Evolutionary conservation across 1,140 invertebrate genomes (phyloP), one percentile per base, ranked within the genome.

Genomic region (Danaus melanippus): DNA sequence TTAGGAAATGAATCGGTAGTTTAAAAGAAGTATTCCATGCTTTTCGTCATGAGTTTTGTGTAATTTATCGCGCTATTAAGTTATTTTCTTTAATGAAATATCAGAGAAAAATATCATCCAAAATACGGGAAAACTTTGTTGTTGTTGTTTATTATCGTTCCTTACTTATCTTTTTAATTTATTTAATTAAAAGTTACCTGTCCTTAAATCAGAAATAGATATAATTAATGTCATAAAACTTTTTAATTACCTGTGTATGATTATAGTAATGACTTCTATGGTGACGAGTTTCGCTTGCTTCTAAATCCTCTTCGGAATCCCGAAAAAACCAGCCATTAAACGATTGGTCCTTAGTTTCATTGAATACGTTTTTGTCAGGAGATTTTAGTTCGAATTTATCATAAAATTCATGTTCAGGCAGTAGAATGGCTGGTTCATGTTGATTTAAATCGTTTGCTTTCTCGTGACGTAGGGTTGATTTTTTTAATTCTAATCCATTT

Each of bases 381-480:
- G 81, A 72, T 65, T 87, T 89, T 6, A 86, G 66, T 71, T 90
- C 89, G 53, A 90, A 89, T 53, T 71, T 87, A 21, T 87, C 84
- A 66, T 89, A 88, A 52, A 89, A 90, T 45, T 90, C 89, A 56
- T 90, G 89, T 61, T 88, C 86, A 0, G 89, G 89, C 53, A 87
- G 74, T 54, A 86, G 84, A 10, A 78, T 32, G 21, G 21, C 21
- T 32, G 21, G 21, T 32, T 32, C 21, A 32, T 32, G 21, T 32
- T 32, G 21, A 5, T 32, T 63, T 64, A 55, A 62, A 42, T 55
- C 72, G 42, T 59, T 64, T 21, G 74, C 62, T 45, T 76, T 80
- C 49, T 84, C 83, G 58, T 80, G 76, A 62, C 84, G 81, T 52
- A 81, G 81, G 74, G 76, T 78, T 76, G 77, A 78, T 52, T 79